Conservation (phyloP, 2,797 vertebrate species). For the Etheostoma nigrum region DNA sequence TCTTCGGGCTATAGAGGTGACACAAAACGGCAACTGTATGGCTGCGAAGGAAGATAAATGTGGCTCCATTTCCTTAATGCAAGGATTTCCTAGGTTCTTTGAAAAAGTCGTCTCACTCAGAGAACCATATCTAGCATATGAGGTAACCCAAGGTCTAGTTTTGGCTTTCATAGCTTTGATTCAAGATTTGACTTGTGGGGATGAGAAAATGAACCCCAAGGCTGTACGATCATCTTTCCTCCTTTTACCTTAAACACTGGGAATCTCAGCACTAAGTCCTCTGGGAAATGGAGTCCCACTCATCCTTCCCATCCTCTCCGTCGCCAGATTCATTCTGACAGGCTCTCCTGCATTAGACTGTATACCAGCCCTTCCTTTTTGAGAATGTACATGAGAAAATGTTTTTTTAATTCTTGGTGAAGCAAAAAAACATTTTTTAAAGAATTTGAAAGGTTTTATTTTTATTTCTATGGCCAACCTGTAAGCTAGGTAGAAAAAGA, state of each 20-base stretch:
- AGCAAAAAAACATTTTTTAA: conserved; percentile 74
- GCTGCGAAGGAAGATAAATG: background rate
- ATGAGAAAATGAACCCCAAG: background rate
- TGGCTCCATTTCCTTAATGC: conserved; percentile 14
- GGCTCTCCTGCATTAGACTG: conserved; percentile 51
- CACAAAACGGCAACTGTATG: background rate
- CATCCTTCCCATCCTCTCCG: background rate
- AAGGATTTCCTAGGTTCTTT: background rate
- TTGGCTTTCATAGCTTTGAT: background rate
- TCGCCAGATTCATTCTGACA: conserved; percentile 17
- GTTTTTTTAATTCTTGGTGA: conserved; percentile 70
- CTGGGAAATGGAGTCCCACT: conserved; percentile 54
- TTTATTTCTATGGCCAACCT: conserved; percentile 80
- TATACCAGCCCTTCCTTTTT: conserved; percentile 72
- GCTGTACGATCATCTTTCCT: background rate
- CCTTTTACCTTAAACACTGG: background rate
- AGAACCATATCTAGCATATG: background rate
- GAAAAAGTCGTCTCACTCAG: background rate
- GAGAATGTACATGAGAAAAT: conserved; percentile 73
- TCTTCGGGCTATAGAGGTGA: background rate
- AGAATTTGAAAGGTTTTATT: conserved; percentile 78
- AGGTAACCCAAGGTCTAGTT: background rate
- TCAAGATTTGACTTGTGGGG: background rate
- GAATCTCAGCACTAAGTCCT: conserved; percentile 15
- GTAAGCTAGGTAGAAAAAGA: conserved; percentile 69